Base-by-base conservation (phyloP, 1,140 invertebrate species). In the Magallana ariakensis region DNA sequence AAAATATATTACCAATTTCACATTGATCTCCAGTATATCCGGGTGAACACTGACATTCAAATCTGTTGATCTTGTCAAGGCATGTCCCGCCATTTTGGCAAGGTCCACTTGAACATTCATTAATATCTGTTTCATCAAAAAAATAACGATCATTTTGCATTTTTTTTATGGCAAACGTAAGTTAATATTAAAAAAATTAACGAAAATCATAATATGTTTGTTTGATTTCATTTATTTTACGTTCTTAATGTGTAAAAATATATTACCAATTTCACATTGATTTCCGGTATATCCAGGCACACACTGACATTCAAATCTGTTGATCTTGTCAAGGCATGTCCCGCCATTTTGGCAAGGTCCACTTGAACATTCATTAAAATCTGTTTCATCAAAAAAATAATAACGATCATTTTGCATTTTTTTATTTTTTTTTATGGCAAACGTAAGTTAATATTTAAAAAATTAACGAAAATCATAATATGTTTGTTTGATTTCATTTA, bases 1-100 rank as follows among this genome's bases (percentile, higher is more conserved):
- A 33, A 33, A 33, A 33, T 3, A 1, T 1, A 56, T 1, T 33
- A 33, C 33, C 33, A 33, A 33, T 33, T 33, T 33, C 33, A 33
- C 33, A 33, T n/a, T n/a, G n/a, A n/a, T n/a, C n/a, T n/a, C 92
- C 93, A 11, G 85, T 89, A 82, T 86, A 92, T 4, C 93, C 93
- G 2, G 88, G 54, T 15, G 57, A 66, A 85, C 92, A 93, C 0
- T n/a, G 19, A 82, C 92, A 93, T 5, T 62, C 55, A 85, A 88
- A 90, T 22, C 54, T 75, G 26, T 85, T 85, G 11, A 75, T 22
- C 9, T 75, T 33, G 15, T 85, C 66, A 80, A 55, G 54, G 22
- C 84, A 80, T n/a, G 66, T 80, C 0, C 62, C 66, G 10, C 0
- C 0, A 26, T 85, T 55, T 16, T 22, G 19, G 16, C 84, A 85